Evolutionary conservation across 2,113 vertebrate species (phyloP).

Genomic region (Mus spicilegus): DNA sequence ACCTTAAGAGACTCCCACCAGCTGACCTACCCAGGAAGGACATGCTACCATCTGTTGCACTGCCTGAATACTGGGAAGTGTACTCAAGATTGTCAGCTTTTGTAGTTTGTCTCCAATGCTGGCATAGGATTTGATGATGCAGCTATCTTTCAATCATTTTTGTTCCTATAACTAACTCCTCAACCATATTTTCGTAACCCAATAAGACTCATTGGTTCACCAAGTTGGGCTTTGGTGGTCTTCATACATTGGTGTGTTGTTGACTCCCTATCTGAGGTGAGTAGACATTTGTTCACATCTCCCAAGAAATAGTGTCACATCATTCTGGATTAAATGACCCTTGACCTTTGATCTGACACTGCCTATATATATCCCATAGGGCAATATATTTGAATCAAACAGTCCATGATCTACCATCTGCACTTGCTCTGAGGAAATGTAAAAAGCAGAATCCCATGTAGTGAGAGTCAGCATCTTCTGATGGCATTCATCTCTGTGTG

Average conservation of each 20-base stretch:
- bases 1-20: background rate
- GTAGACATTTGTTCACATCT: background rate
- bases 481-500: background rate
- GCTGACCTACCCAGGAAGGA: background rate
- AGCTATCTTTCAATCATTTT: background rate
- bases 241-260: background rate
- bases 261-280: background rate
- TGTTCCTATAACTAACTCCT: background rate
- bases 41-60: background rate
- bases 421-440: background rate
- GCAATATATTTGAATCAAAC: background rate
- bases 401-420: background rate
- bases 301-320: background rate
- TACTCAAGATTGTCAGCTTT: background rate
- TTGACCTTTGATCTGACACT: background rate
- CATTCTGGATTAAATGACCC: background rate
- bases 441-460: background rate
- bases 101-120: background rate
- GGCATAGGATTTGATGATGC: background rate
- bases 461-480: background rate
- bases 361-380: background rate
- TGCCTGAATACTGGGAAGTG: background rate
- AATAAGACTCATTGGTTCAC: background rate
- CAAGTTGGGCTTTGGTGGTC: background rate
- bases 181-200: background rate